Evolutionary conservation across 2,888 invertebrate species (phyloP).

Genomic region (Macrosoma leucophasiata): DNA sequence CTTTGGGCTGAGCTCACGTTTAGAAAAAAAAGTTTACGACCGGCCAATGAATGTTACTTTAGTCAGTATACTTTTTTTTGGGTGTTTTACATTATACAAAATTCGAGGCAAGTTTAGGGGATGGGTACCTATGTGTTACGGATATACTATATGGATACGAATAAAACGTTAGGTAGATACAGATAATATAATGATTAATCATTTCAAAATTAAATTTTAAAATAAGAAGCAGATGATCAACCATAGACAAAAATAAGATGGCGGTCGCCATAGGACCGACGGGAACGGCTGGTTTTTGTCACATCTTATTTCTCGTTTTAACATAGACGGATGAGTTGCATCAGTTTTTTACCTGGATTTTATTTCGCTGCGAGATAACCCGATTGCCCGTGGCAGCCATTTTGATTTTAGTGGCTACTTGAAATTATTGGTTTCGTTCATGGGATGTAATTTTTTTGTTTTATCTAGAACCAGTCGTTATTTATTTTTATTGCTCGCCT

Average conservation of each 20-base stretch:
- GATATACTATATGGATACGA: too few species aligned
- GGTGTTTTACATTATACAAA: constrained; percentile 11
- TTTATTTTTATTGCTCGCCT: too few species aligned
- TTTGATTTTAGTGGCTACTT: constrained; percentile 64
- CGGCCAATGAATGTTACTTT: constrained; percentile 8
- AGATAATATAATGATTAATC: too few species aligned
- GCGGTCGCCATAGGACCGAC: constrained; percentile 37
- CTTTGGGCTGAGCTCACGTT: constrained; percentile 36
- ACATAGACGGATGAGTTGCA: constrained; percentile 49
- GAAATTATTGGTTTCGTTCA: constrained; percentile 48
- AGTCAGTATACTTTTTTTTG: constrained; percentile 10
- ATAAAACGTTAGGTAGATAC: too few species aligned
- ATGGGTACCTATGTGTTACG: too few species aligned
- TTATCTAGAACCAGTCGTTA: too few species aligned
- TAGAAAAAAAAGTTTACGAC: constrained; percentile 29
- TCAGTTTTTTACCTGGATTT: constrained; percentile 61
- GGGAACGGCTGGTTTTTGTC: constrained; percentile 40
- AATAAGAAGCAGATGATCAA: constrained; percentile 23
- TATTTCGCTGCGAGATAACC: constrained; percentile 42
- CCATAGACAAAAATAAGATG: constrained; percentile 46
- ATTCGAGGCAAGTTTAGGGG: too few species aligned
- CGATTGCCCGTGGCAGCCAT: constrained; percentile 54
- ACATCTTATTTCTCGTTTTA: constrained; percentile 51
- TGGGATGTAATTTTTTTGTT: constrained; percentile 31
- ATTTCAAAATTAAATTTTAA: constrained; percentile 16